Evolutionary conservation across 2,888 invertebrate genomes (phyloP).

Genomic region (Branchellion lobata): DNA sequence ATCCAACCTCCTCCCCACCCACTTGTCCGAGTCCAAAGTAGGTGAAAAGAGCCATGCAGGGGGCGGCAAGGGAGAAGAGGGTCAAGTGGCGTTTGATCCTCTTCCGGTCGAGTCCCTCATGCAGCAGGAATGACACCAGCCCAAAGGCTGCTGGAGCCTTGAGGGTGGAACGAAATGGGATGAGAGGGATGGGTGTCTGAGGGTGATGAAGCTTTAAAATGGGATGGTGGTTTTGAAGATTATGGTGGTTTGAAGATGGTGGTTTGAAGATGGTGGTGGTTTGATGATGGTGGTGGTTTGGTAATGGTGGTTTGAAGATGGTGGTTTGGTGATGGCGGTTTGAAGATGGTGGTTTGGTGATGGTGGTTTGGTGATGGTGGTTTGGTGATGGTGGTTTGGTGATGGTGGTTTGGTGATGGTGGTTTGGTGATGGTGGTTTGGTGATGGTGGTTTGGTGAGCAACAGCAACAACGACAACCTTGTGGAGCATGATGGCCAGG

Average conservation of each 20-base stretch:
- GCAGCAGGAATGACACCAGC: slow-evolving; percentile 90
- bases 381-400: background rate
- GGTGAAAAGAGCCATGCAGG: slow-evolving; percentile 82
- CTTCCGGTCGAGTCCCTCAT: slow-evolving; percentile 86
- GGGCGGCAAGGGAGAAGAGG: slow-evolving; percentile 89
- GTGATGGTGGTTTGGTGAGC: background rate
- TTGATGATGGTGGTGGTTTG: background rate
- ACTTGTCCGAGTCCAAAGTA: slow-evolving; percentile 83
- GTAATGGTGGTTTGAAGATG: too few relatives aligned
- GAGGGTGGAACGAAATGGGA: background rate
- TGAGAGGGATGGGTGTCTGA: too few relatives aligned
- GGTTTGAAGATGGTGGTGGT: too few relatives aligned
- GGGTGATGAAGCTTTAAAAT: too few relatives aligned
- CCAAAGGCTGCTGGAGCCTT: slow-evolving; percentile 97
- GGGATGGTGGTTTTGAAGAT: background rate
- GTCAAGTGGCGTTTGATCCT: slow-evolving; percentile 84
- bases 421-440: slow-evolving; percentile 1
- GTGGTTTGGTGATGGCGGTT: background rate
- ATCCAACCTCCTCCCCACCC: slow-evolving; percentile 37
- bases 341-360: background rate
- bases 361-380: too few relatives aligned
- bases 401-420: too few relatives aligned
- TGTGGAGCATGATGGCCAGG: slow-evolving; percentile 96
- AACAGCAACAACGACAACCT: slow-evolving; percentile 67
- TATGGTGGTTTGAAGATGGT: too few relatives aligned